Conservation (phyloP, 2,113 vertebrate species). For the Lagopus muta region DNA sequence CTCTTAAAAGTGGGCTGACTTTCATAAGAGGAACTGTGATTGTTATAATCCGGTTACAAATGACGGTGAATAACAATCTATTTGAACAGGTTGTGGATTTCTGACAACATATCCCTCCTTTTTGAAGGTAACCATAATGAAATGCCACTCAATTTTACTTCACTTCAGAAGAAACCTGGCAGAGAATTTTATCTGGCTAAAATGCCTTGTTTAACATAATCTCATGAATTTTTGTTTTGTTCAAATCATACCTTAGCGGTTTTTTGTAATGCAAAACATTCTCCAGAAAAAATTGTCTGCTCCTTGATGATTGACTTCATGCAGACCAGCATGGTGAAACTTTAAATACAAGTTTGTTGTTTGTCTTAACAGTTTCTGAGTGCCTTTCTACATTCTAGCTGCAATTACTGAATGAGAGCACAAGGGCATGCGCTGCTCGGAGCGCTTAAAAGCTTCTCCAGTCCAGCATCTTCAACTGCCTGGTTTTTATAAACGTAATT, state of each 20-base stretch:
- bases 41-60: slow-evolving; percentile 34
- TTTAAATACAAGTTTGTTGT: background rate
- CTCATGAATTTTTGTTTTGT: background rate
- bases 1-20: background rate
- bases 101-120: slow-evolving; percentile 15
- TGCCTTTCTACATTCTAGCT: background rate
- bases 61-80: slow-evolving; percentile 40
- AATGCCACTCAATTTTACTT: slow-evolving; percentile 44
- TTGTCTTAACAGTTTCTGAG: background rate
- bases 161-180: slow-evolving; percentile 25
- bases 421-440: background rate
- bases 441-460: background rate
- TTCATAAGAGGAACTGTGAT: slow-evolving; percentile 7
- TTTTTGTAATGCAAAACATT: background rate
- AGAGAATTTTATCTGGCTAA: background rate
- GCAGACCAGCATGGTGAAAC: background rate
- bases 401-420: background rate
- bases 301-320: background rate
- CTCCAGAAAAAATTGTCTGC: background rate
- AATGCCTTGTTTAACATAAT: slow-evolving; percentile 13
- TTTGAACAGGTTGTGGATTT: slow-evolving; percentile 66
- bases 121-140: slow-evolving; percentile 43
- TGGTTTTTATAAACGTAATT: background rate
- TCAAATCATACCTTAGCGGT: background rate
- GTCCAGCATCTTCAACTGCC: background rate